Percentiles rank a stretch among this genome's conserved stretches.
Conservation (phyloP, 2,797 vertebrate species). For the Ctenopoma kingsleyae region DNA sequence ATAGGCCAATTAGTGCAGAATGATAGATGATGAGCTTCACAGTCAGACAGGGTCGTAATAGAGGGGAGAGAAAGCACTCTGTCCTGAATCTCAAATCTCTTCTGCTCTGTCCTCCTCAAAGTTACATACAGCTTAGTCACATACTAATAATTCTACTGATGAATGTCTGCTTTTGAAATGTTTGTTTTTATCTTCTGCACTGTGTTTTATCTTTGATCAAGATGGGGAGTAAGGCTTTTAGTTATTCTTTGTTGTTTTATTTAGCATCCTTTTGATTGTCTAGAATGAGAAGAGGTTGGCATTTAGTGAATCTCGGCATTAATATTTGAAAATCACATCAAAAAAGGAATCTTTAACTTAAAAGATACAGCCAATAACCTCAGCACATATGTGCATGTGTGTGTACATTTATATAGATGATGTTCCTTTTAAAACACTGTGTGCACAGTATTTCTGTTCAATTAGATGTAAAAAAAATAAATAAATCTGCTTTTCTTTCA, state of each 20-base stretch:
- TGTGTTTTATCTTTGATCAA: constrained; percentile 40
- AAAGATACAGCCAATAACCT: constrained; percentile 7
- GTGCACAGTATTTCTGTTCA: no score
- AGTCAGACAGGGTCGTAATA: constrained; percentile 66
- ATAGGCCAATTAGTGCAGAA: constrained; percentile 78
- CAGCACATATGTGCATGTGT: background rate
- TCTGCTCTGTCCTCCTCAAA: constrained; percentile 41
- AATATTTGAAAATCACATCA: constrained; percentile 35
- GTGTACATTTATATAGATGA: no score
- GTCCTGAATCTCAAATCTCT: constrained; percentile 67
- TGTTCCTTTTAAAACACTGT: no score
- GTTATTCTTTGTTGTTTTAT: constrained; percentile 37
- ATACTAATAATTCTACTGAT: constrained; percentile 38
- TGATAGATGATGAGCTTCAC: constrained; percentile 74
- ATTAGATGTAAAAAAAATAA: no score
- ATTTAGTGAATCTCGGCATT: constrained; percentile 27
- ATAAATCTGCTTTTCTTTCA: no score
- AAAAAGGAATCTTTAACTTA: background rate
- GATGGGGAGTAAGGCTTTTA: constrained; percentile 19
- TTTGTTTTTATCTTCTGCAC: constrained; percentile 32
- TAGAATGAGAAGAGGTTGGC: constrained; percentile 6
- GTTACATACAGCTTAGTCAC: constrained; percentile 33
- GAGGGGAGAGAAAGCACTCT: constrained; percentile 45
- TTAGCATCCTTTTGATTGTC: constrained; percentile 32
- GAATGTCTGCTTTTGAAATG: constrained; percentile 37